These are phyloP conservation scores for Mallateleia sp. DNA, from an alignment of 2,888 invertebrate species.

Conservation along the genomic window DNA sequence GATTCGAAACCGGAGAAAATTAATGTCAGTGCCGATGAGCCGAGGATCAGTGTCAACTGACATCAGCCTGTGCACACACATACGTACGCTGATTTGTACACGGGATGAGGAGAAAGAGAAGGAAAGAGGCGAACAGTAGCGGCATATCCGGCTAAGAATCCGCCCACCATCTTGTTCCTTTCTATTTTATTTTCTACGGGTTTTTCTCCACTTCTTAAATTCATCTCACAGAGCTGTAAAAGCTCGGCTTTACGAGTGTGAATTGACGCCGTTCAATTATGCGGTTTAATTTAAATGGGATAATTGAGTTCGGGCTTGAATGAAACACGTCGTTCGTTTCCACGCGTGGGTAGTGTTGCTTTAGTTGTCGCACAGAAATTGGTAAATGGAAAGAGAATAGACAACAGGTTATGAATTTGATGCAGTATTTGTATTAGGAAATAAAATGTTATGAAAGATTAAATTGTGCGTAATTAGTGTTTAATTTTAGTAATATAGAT, in stretches of 20 bases:
- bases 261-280: slow-evolving; percentile 89
- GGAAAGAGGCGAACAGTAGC: slow-evolving; percentile 85
- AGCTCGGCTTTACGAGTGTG: slow-evolving; percentile 88
- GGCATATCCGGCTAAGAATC: slow-evolving; percentile 82
- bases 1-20: slow-evolving; percentile 75
- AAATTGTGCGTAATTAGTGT: no score
- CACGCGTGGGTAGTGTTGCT: slow-evolving; percentile 13
- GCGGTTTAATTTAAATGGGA: slow-evolving; percentile 89
- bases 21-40: slow-evolving; percentile 67
- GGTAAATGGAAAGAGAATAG: no score
- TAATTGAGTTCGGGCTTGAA: slow-evolving; percentile 86
- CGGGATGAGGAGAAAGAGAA: slow-evolving; percentile 69
- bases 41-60: slow-evolving; percentile 72
- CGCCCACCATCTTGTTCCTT: slow-evolving; percentile 81
- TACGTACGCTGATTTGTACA: slow-evolving; percentile 47
- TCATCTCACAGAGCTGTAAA: slow-evolving; percentile 85
- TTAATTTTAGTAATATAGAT: no score
- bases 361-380: slow-evolving; percentile 29
- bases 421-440: no score
- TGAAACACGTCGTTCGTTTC: slow-evolving; percentile 51
- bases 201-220: slow-evolving; percentile 83
- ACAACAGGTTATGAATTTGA: no score
- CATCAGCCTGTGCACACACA: slow-evolving; percentile 62
- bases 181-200: slow-evolving; percentile 74
- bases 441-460: no score